Evolutionary conservation across 2,113 vertebrate species (phyloP), one percentile per base, ranked within the genome.

Genomic region (Hippocampus abdominalis): DNA sequence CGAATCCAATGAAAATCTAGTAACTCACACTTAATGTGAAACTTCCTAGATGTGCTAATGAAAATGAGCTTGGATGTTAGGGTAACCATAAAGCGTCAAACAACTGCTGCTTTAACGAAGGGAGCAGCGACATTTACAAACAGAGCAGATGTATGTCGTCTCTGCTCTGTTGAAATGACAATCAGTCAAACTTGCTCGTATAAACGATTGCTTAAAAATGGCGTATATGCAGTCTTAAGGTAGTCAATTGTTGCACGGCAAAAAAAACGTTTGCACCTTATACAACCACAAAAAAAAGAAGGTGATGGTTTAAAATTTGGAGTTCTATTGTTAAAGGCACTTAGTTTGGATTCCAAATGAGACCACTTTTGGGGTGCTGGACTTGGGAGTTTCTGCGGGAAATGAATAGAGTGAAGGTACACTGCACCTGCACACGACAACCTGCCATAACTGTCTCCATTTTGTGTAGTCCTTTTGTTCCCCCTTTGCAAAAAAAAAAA

Each of bases 391-490:
- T 21, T 32, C 9, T 9, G 20, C 51, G 40, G 29, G 23, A 39
- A 68, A 53, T 27, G 40, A 76, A 73, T 70, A 75, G 54, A 72
- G 71, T 73, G 46, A 86, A 81, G 60, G 88, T 93, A 91, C 89
- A 90, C 89, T 92, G 92, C 90, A 90, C 89, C 91, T 91, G 83
- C 82, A 80, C 86, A 86, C 76, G 87, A 85, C 88, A 88, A 84
- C 86, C 88, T 87, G 78, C 83, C 90, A 90, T 89, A 83, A 88
- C 78, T 83, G 89, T 91, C 84, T 89, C 83, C 85, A 86, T 89
- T 89, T 86, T 90, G 90, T 90, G 81, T 86, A 89, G 88, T 89
- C 86, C 84, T 85, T 88, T 86, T 84, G 85, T 90, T 89, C 86
- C 86, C 86, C 84, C 80, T 81, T 88, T 87, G 77, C 79, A 89